Conservation (phyloP, 2,113 vertebrate species). For the Rafetus swinhoei region DNA sequence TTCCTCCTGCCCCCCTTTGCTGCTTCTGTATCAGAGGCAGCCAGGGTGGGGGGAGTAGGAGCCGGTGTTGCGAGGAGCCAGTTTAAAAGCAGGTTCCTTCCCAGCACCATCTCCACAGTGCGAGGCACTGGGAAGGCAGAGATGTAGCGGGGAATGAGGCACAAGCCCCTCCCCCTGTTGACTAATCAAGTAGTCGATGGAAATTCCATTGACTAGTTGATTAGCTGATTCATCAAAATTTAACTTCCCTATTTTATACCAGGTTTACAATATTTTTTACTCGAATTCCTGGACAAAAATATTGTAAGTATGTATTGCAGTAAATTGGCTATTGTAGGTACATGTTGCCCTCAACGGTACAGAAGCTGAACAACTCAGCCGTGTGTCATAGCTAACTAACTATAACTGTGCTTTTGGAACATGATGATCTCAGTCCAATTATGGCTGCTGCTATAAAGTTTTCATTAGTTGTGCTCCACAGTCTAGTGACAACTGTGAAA, state of each 20-base stretch:
- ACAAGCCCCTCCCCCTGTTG: too few species aligned
- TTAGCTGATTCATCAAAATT: too few species aligned
- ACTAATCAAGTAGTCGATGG: too few species aligned
- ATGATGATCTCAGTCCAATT: background rate
- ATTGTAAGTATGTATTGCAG: background rate
- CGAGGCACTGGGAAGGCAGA: too few species aligned
- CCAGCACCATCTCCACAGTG: too few species aligned
- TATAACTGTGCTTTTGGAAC: background rate
- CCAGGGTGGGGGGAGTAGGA: too few species aligned
- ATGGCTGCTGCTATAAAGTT: background rate
- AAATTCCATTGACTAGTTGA: too few species aligned
- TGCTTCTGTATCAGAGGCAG: too few species aligned
- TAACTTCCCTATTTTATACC: background rate
- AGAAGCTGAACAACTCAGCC: background rate
- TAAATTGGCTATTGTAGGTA: background rate
- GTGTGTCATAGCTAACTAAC: background rate
- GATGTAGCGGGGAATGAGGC: too few species aligned
- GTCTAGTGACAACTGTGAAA: background rate
- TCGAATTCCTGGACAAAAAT: background rate
- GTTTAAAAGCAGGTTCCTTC: too few species aligned
- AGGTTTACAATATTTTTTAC: background rate
- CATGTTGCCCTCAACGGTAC: background rate
- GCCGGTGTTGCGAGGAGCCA: too few species aligned
- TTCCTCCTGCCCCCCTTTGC: too few species aligned
- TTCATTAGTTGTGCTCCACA: background rate